Conservation (phyloP, 2,797 vertebrate species). For the Coendou prehensilis region DNA sequence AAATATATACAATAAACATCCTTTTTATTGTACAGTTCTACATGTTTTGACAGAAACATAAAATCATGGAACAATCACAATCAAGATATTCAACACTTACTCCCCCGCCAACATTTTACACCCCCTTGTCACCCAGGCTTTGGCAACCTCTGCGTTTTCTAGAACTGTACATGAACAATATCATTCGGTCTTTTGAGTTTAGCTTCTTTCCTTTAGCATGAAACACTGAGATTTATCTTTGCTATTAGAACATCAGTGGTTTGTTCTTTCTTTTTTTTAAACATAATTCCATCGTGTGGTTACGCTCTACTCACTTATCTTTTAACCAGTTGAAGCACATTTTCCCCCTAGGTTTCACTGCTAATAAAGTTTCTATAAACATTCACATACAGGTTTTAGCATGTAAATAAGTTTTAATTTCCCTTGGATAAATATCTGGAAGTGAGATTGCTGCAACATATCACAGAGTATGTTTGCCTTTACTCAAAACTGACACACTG, state of each 20-base stretch:
- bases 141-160: background rate
- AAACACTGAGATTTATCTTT: background rate
- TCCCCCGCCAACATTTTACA: background rate
- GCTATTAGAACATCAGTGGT: background rate
- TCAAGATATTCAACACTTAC: background rate
- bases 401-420: background rate
- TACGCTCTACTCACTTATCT: background rate
- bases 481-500: background rate
- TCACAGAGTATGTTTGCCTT: background rate
- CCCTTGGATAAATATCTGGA: background rate
- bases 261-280: background rate
- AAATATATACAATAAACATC: background rate
- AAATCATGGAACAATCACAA: background rate
- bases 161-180: background rate
- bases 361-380: background rate
- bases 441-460: background rate
- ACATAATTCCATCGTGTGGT: background rate
- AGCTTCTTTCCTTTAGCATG: background rate
- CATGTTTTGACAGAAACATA: background rate
- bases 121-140: background rate
- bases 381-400: background rate
- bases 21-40: background rate
- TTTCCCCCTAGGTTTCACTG: background rate
- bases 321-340: background rate
- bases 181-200: background rate